Evolutionary conservation across 2,888 invertebrate species (phyloP).

Genomic region (Tubulanus polymorphus): DNA sequence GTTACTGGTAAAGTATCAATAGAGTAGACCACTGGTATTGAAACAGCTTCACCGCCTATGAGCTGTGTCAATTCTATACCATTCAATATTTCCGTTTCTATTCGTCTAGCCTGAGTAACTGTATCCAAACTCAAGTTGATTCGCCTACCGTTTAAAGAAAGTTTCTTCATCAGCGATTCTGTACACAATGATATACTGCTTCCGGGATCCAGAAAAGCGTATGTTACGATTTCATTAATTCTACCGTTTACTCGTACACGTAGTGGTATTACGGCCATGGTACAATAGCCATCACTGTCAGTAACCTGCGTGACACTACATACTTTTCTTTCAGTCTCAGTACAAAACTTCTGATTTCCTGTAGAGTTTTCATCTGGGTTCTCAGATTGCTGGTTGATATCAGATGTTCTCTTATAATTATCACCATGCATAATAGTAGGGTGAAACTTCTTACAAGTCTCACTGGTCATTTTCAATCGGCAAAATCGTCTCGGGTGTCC

Average conservation of each 20-base stretch:
- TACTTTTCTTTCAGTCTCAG: background rate
- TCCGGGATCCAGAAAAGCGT: conserved; percentile 10
- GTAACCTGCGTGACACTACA: background rate
- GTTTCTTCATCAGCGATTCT: background rate
- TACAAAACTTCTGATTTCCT: no score
- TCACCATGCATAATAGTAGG: background rate
- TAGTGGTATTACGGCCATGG: conserved; percentile 11
- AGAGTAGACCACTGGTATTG: background rate
- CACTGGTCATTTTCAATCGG: background rate
- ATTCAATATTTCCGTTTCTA: background rate
- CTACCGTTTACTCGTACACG: conserved; percentile 3
- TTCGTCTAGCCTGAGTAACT: background rate
- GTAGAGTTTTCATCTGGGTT: background rate
- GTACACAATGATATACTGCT: conserved; percentile 12
- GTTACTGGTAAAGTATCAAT: background rate
- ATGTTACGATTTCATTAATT: background rate
- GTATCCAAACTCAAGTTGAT: conserved; percentile 5
- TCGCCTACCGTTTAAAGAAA: background rate
- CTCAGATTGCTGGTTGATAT: background rate
- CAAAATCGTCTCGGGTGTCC: conserved; percentile 4
- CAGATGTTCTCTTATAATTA: no score
- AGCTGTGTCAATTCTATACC: conserved; percentile 3
- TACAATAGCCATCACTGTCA: conserved; percentile 3
- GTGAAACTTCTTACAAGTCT: background rate
- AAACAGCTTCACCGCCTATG: background rate